phyloP scores from a whole-genome alignment of 1,140 invertebrate genomes.

The Argopecten irradians region DNA sequence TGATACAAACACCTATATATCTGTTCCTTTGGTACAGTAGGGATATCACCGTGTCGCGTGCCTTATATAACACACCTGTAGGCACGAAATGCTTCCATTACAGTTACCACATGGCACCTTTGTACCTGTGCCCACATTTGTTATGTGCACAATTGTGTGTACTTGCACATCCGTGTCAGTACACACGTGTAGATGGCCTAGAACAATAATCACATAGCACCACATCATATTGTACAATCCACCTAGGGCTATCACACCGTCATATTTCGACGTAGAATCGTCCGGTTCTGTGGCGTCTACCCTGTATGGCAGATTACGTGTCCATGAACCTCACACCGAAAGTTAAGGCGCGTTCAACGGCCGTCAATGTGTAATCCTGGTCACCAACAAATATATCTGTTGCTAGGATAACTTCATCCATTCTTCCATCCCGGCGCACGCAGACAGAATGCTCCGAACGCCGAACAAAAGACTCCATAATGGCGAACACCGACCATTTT shows the following conservation, averaged over 20 bases:
- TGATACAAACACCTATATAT: neutral
- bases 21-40: neutral
- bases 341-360: neutral
- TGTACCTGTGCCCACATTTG: neutral
- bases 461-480: neutral
- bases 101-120: no score
- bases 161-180: neutral
- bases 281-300: neutral
- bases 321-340: neutral
- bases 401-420: neutral
- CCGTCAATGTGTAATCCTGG: neutral
- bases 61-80: neutral
- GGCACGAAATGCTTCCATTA: neutral
- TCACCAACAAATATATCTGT: neutral
- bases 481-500: no score
- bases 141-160: neutral
- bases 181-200: no score
- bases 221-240: neutral
- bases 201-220: slow-evolving; percentile 22
- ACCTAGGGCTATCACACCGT: neutral
- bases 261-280: neutral
- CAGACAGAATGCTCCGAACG: no score
- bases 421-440: neutral
- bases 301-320: neutral
- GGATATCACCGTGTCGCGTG: neutral